Evolutionary conservation across 1,140 invertebrate species (phyloP), one percentile per base, ranked within the genome.

Genomic region (Danaus melanippus): DNA sequence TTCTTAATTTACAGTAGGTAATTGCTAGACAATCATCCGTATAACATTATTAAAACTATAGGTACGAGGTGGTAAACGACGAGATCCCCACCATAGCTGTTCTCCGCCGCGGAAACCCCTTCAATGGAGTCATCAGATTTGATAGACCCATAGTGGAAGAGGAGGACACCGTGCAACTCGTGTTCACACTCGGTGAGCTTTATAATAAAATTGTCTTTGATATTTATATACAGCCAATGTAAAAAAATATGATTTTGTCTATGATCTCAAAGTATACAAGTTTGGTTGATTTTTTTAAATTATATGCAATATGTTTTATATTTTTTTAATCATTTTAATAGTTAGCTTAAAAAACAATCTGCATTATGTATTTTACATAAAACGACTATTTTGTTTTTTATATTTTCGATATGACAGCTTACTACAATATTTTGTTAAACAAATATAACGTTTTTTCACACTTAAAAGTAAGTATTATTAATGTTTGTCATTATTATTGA

Each of bases 91-190:
- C 77, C 9, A 84, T 84, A 8, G 83, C 89, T 0, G 86, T 94
- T 41, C 78, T 93, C 3, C 77, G 92, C 11, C 79, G 92, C n/a
- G 92, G 92, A 0, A 88, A 90, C 63, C 84, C 87, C 1, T 93
- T 94, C 80, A 90, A 87, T 52, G 73, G 92, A 0, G 89, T 89
- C 3, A 70, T 93, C 0, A 74, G 88, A 10, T 92, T 93, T 69
- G 76, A 64, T 42, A 79, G 91, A 60, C 73, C 79, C 1, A 91
- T 87, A 60, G 84, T 91, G 56, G 79, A 86, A 10, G 60, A 73
- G 1, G 79, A 77, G 12, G 92, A 93, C 63, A 75, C 88, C 8
- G 69, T 93, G 7, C 86, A 88, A 53, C 65, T 93, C 1, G 69
- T 90, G 2, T 91, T 93, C 64, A 87, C 86, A 50, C 89, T 92